These are phyloP conservation scores for Glaucidium brasilianum DNA, from an alignment of 2,113 vertebrate genomes.

Conservation along the genomic window DNA sequence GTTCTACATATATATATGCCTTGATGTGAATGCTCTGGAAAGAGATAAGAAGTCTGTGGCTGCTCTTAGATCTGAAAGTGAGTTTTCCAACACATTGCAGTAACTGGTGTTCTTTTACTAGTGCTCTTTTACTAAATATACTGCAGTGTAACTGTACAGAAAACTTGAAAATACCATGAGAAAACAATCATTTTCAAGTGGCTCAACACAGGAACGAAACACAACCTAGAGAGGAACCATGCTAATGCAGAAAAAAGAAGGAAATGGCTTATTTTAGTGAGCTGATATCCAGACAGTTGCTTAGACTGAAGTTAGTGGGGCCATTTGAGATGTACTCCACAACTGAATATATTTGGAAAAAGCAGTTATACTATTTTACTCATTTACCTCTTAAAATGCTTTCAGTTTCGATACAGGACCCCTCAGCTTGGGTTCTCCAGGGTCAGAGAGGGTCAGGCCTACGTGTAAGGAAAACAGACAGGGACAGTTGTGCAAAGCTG, in stretches of 20 bases:
- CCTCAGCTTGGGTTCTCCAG: neutral
- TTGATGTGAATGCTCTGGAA: neutral
- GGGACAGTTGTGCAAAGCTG: slow-evolving; percentile 17
- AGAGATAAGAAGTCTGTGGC: neutral
- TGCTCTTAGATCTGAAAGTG: neutral
- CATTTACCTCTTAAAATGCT: neutral
- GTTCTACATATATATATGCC: neutral
- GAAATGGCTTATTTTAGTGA: neutral
- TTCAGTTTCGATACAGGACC: neutral
- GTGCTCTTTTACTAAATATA: neutral
- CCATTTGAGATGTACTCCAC: neutral
- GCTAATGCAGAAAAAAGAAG: neutral
- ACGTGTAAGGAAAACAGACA: neutral
- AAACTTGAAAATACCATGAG: neutral
- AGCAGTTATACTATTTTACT: neutral
- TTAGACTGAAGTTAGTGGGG: neutral
- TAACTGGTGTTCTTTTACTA: neutral
- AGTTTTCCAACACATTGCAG: neutral
- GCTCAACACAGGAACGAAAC: neutral
- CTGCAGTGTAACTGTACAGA: neutral
- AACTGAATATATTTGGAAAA: neutral
- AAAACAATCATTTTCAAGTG: neutral
- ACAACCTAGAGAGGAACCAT: neutral
- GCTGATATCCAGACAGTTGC: neutral
- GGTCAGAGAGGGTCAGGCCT: neutral